Percentiles rank a stretch among this genome's conserved stretches.
Evolutionary conservation across 2,888 invertebrate species (phyloP).

Genomic region (Stratiomys singularior): DNA sequence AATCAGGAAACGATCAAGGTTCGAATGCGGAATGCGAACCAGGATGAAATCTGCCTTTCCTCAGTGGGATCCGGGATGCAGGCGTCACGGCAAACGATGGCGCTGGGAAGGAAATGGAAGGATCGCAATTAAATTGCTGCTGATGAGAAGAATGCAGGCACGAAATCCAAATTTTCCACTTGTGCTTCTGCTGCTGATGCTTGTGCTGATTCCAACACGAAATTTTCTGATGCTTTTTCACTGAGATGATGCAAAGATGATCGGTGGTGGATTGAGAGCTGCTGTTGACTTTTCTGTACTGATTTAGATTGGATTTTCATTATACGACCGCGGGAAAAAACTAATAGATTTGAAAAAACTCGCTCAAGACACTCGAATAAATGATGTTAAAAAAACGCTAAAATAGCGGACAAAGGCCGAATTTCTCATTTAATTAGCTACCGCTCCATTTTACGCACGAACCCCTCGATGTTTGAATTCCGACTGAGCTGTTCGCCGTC

Average conservation of each 20-base stretch:
- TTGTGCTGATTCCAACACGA: too few relatives aligned
- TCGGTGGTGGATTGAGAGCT: not conserved
- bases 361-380: constrained; percentile 55
- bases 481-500: constrained; percentile 57
- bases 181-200: constrained; percentile 2
- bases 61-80: not conserved
- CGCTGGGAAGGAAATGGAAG: not conserved
- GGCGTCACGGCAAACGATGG: not conserved
- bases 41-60: not conserved
- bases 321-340: constrained; percentile 37
- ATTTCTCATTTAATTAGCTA: constrained; percentile 63
- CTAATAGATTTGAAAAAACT: constrained; percentile 51
- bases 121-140: not conserved
- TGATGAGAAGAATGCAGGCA: not conserved
- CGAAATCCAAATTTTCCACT: not conserved
- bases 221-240: constrained; percentile 3
- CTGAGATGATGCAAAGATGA: not conserved
- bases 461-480: constrained; percentile 63
- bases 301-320: constrained; percentile 24
- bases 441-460: constrained; percentile 64
- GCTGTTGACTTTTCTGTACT: constrained; percentile 27
- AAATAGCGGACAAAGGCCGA: constrained; percentile 69
- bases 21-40: not conserved
- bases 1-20: not conserved
- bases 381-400: constrained; percentile 71